These are phyloP conservation scores for human DNA, from an alignment of 2,113 vertebrate species.

Conservation along the genomic window DNA sequence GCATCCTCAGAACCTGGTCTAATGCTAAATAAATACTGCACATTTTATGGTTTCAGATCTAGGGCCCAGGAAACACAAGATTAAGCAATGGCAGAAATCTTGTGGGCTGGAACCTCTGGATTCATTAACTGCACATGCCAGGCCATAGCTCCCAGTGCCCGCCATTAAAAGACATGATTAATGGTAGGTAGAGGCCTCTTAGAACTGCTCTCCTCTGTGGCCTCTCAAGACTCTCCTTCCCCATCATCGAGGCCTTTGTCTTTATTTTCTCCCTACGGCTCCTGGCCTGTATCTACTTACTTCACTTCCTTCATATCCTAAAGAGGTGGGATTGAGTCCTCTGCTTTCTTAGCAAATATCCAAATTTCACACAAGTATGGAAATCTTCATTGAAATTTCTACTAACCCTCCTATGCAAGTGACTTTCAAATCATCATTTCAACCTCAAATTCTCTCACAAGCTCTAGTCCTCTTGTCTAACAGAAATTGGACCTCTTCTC, in stretches of 20 bases:
- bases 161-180: not conserved
- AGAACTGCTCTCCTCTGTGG: not conserved
- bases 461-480: not conserved
- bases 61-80: slow-evolving; percentile 47
- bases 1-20: slow-evolving; percentile 68
- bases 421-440: not conserved
- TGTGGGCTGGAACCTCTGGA: not conserved
- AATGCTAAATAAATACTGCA: slow-evolving; percentile 73
- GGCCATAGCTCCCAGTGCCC: not conserved
- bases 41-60: slow-evolving; percentile 67
- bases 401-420: not conserved
- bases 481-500: not conserved
- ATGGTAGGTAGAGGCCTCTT: not conserved
- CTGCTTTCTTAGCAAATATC: not conserved
- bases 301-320: not conserved
- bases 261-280: not conserved
- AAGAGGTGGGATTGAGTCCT: not conserved
- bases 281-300: not conserved
- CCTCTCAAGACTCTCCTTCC: not conserved
- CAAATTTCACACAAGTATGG: not conserved
- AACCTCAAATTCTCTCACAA: not conserved
- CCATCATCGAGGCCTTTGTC: not conserved
- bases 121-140: not conserved
- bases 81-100: slow-evolving; percentile 37
- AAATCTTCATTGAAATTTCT: not conserved